Base-by-base conservation (phyloP, 2,797 vertebrate genomes). In the Coluber constrictor region DNA sequence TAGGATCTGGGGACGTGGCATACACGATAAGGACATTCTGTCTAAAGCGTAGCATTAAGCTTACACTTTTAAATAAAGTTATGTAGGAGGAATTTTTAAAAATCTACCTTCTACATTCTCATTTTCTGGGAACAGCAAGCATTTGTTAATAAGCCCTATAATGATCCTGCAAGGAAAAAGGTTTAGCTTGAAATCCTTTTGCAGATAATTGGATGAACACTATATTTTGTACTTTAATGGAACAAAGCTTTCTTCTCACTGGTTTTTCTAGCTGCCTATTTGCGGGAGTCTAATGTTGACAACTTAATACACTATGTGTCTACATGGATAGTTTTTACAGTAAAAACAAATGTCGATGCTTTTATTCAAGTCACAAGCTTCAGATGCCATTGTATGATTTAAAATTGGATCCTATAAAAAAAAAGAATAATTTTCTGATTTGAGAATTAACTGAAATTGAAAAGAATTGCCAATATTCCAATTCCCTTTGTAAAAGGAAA, bases 171-270 rank as follows among this genome's bases (percentile, higher is more conserved):
- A 92, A 55, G 59, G 47, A 56, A 57, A 63, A 90, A 86, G 12
- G 55, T 43, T 59, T 59, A 25, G 32, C 61, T 59, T 90, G 37
- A 93, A 92, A 0, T 55, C n/a, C n/a, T 1, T 60, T 91, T 16
- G 63, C 92, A 94, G 59, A 90, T 29, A 94, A 10, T 47, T 89
- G 16, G 37, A 43, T 27, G 86, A 87, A 92, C 27, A 0, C 0
- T 57, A 66, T 5, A 11, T 61, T 92, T 93, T 37, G 37, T 47
- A 79, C 92, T 89, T 92, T 47, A 63, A 43, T 59, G 55, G 74
- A n/a, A 63, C 32, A 54, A 29, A 12, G 63, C 47, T 92, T 95
- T 95, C 43, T 66, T 90, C 94, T 60, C 74, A 29, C 23, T 66
- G 37, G 61, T 86, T 43, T 88, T 88, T 74, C 57, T 61, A 29